These are phyloP conservation scores for Erebia aethiops DNA, from an alignment of 2,888 invertebrate genomes.

Conservation along the genomic window DNA sequence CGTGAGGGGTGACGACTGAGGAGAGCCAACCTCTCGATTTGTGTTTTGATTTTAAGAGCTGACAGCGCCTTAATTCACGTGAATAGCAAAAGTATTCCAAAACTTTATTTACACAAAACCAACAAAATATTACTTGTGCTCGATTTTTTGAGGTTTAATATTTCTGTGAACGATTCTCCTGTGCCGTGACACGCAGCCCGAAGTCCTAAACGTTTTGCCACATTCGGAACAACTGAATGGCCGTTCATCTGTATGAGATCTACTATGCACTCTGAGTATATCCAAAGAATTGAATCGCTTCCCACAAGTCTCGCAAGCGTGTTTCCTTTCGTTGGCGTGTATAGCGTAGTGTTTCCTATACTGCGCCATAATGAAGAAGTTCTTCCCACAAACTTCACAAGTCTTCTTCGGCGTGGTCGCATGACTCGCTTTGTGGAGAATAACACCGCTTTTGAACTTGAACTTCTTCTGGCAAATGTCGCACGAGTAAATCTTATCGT, in stretches of 20 bases:
- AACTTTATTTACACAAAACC: constrained; percentile 54
- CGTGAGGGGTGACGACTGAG: too few species aligned
- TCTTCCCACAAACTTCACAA: constrained; percentile 80
- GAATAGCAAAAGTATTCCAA: constrained; percentile 76
- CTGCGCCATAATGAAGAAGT: constrained; percentile 77
- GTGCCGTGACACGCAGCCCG: constrained; percentile 76
- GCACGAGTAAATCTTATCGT: constrained; percentile 68
- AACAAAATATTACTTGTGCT: constrained; percentile 28
- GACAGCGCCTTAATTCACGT: constrained; percentile 50
- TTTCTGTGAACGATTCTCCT: constrained; percentile 69
- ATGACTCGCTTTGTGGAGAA: constrained; percentile 73
- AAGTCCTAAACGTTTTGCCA: constrained; percentile 76
- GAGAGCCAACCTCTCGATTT: too few species aligned
- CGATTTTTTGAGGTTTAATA: constrained; percentile 33
- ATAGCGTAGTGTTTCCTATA: constrained; percentile 77
- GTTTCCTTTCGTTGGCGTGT: constrained; percentile 80
- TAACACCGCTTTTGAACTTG: constrained; percentile 74
- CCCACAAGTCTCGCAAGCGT: constrained; percentile 78
- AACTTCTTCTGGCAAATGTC: constrained; percentile 76
- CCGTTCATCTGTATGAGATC: constrained; percentile 76
- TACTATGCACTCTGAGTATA: constrained; percentile 74
- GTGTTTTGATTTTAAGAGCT: too few species aligned
- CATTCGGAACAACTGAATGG: constrained; percentile 75
- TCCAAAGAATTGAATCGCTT: constrained; percentile 81
- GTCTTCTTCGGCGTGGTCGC: constrained; percentile 75